Percentiles rank a stretch among this genome's conserved stretches.
Conservation (phyloP, 2,113 vertebrate genomes). For the Microtus ochrogaster region DNA sequence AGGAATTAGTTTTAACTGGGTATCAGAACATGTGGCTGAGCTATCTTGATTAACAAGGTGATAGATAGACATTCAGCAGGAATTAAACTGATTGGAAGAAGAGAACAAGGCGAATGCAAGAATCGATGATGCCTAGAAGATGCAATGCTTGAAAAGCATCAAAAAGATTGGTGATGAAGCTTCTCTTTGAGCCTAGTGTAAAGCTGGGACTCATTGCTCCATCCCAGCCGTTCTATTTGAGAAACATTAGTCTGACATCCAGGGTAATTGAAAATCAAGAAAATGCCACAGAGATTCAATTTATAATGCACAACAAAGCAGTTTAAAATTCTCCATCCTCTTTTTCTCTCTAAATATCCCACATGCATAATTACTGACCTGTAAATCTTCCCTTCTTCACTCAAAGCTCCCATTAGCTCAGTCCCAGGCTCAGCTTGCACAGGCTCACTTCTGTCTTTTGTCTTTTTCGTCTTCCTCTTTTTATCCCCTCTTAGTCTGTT, state of each 20-base stretch:
- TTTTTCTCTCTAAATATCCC: not conserved
- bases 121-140: not conserved
- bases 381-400: not conserved
- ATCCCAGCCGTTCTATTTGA: not conserved
- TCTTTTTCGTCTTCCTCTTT: not conserved
- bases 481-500: not conserved
- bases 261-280: constrained; percentile 38
- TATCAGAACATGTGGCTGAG: not conserved
- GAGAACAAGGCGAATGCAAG: constrained; percentile 15
- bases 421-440: not conserved
- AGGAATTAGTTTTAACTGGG: not conserved
- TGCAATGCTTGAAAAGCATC: not conserved
- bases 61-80: not conserved
- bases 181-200: not conserved
- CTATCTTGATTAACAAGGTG: not conserved
- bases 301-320: constrained; percentile 31
- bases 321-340: not conserved
- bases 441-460: not conserved
- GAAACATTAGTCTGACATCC: constrained; percentile 16
- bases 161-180: not conserved
- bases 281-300: constrained; percentile 11
- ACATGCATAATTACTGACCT: not conserved
- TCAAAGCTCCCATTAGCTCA: not conserved
- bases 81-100: not conserved
- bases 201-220: not conserved